Conservation (phyloP, 2,888 invertebrate genomes). For the Dynastes grantii region DNA sequence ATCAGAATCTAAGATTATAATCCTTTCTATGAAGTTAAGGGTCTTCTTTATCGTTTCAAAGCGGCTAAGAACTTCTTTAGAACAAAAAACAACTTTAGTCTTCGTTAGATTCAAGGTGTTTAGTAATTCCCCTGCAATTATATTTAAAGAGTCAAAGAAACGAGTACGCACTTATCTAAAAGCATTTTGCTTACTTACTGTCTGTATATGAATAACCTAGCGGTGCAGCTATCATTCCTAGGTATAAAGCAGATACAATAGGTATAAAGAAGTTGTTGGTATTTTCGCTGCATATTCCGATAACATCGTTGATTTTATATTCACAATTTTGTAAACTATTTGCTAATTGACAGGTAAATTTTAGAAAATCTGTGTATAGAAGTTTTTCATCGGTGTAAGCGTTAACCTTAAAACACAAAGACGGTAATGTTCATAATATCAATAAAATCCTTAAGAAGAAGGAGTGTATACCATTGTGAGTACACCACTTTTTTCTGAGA, state of each 20-base stretch:
- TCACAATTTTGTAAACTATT: constrained; percentile 58
- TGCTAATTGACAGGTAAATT: constrained; percentile 59
- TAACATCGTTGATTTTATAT: constrained; percentile 56
- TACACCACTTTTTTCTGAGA: no score
- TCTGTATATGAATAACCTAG: constrained; percentile 61
- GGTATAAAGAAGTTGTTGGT: constrained; percentile 60
- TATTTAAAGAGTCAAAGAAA: no score
- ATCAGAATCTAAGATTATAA: constrained; percentile 74
- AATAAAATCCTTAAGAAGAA: no score
- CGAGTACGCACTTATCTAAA: neutral
- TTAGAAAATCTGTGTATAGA: constrained; percentile 57
- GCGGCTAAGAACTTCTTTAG: constrained; percentile 73
- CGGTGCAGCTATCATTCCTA: constrained; percentile 60
- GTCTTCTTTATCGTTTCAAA: constrained; percentile 72
- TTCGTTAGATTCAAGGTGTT: constrained; percentile 78
- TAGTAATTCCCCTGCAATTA: constrained; percentile 59
- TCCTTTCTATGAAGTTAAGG: constrained; percentile 71
- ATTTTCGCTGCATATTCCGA: constrained; percentile 62
- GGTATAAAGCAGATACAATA: constrained; percentile 59
- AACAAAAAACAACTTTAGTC: constrained; percentile 79
- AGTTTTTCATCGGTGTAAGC: constrained; percentile 57
- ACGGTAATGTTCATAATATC: no score
- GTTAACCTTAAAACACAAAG: constrained; percentile 64
- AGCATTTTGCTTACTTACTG: constrained; percentile 42
- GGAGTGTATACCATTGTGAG: no score